These are phyloP conservation scores for Catamblyrhynchus diadema DNA, from an alignment of 2,797 vertebrate species.

Conservation along the genomic window DNA sequence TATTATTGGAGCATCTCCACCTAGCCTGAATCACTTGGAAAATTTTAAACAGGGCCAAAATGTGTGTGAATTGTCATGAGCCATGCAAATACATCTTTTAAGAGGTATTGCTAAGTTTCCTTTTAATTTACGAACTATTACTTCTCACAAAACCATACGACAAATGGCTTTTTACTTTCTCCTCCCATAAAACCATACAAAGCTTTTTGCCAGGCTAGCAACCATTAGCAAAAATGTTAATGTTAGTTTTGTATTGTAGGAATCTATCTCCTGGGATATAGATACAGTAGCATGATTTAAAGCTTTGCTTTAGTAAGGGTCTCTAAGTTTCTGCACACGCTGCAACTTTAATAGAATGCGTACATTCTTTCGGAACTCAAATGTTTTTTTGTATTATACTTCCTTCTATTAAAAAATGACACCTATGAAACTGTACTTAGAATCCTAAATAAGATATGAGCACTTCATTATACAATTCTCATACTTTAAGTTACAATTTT, in stretches of 20 bases:
- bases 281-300: slow-evolving; percentile 51
- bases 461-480: neutral
- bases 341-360: neutral
- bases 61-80: neutral
- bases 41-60: neutral
- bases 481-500: neutral
- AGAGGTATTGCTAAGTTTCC: neutral
- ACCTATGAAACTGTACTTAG: neutral
- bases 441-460: neutral
- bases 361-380: neutral
- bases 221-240: slow-evolving; percentile 17
- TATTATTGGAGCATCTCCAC: neutral
- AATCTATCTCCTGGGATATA: slow-evolving; percentile 11
- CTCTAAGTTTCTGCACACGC: neutral
- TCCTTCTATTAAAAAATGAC: neutral
- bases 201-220: slow-evolving; percentile 7
- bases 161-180: neutral
- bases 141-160: neutral
- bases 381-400: neutral
- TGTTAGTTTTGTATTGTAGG: neutral
- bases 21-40: neutral
- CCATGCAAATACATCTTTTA: neutral
- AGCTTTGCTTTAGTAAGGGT: neutral
- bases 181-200: neutral
- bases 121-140: slow-evolving; percentile 28